phyloP scores from a whole-genome alignment of 2,888 invertebrate genomes.

The Eurytoma adleriae region DNA sequence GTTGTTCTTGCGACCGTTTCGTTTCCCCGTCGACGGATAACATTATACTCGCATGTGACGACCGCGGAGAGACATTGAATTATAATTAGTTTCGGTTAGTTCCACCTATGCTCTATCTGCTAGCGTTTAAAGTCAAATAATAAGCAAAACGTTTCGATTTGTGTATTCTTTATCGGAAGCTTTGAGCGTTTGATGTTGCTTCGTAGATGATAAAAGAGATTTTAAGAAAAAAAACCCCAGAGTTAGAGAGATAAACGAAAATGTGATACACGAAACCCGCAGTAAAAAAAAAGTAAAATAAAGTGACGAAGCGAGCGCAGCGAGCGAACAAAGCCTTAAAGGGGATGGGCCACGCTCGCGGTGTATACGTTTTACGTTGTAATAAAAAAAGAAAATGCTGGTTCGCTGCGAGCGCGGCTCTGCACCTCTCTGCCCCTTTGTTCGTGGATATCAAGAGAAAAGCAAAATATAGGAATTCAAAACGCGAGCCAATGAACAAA shows the following conservation, averaged over 20 bases:
- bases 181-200: conserved; percentile 58
- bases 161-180: conserved; percentile 54
- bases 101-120: conserved; percentile 36
- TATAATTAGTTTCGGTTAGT: conserved; percentile 50
- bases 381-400: conserved; percentile 10
- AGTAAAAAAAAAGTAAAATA: conserved; percentile 44
- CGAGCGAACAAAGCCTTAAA: conserved; percentile 24
- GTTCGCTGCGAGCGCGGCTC: conserved; percentile 7
- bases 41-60: conserved; percentile 23
- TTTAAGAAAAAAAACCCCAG: conserved; percentile 53
- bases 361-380: conserved; percentile 1
- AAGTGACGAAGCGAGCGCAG: conserved; percentile 32
- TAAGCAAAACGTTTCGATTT: conserved; percentile 47
- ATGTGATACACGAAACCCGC: conserved; percentile 58
- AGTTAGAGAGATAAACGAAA: conserved; percentile 53
- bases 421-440: conserved; percentile 33
- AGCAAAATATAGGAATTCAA: conserved; percentile 49
- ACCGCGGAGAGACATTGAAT: conserved; percentile 46
- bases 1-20: conserved; percentile 16
- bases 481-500: conserved; percentile 56
- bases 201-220: conserved; percentile 54
- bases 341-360: conserved; percentile 27
- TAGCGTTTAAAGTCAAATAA: conserved; percentile 31
- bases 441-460: conserved; percentile 28
- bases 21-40: neutral